These are phyloP conservation scores for Micromussa lordhowensis DNA, from an alignment of 92 coral and sea anemone genomes.

Conservation along the genomic window DNA sequence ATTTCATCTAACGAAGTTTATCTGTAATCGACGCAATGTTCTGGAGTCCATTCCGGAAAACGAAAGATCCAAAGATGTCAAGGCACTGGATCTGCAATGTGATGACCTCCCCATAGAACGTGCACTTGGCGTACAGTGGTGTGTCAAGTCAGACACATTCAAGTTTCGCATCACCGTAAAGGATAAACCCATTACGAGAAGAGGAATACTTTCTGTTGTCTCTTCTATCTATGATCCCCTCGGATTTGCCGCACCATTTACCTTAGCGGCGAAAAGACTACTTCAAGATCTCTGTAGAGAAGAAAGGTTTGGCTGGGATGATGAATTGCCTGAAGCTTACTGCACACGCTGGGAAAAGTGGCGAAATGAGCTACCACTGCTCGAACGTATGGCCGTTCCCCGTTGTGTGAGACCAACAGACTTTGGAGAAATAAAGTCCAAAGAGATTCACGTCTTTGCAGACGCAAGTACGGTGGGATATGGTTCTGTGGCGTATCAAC, in stretches of 20 bases:
- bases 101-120: constrained; percentile 66
- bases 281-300: constrained; percentile 67
- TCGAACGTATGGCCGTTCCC: constrained; percentile 46
- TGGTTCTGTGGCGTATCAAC: constrained; percentile 70
- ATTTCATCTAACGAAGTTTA: constrained; percentile 59
- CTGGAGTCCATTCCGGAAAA: constrained; percentile 51
- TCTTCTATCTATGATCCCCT: constrained; percentile 71
- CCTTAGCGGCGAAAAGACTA: constrained; percentile 57
- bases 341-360: constrained; percentile 67
- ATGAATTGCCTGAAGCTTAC: constrained; percentile 66
- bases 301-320: constrained; percentile 70
- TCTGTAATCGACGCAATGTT: constrained; percentile 48
- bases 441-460: constrained; percentile 72
- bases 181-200: constrained; percentile 65
- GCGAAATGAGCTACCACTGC: constrained; percentile 58
- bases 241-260: constrained; percentile 68
- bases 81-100: constrained; percentile 38
- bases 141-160: constrained; percentile 63
- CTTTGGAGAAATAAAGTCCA: constrained; percentile 68
- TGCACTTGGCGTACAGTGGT: constrained; percentile 72
- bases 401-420: constrained; percentile 66
- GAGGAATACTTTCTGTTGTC: constrained; percentile 71
- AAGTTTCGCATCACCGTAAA: constrained; percentile 54
- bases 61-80: constrained; percentile 44
- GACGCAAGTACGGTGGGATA: constrained; percentile 76